Base-by-base conservation (phyloP, 2,888 invertebrate species). In the Luffia ferchaultella region DNA sequence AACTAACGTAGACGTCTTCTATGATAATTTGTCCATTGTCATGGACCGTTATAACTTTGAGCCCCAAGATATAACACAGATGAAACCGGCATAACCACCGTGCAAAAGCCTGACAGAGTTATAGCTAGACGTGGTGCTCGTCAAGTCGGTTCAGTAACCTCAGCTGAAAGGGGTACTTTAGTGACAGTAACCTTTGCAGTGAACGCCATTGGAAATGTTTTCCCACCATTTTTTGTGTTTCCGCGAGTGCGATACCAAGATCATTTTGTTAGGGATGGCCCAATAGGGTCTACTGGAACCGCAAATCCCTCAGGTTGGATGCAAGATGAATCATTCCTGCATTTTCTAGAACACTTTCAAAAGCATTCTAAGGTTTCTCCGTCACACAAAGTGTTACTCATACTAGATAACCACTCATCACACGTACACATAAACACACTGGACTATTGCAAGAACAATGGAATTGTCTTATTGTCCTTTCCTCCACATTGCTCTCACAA, bases 21-120 rank as follows among this genome's bases (percentile, higher is more conserved):
- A 43, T 16, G 43, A 43, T 7, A 43, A 43, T 43, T 15, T 43
- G 43, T 7, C 43, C 16, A 43, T 43, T 16, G n/a, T 43, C 43
- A 43, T 43, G 43, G 43, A 43, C 43, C 15, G 43, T 43, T 15
- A 43, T 43, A 43, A 43, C 16, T 43, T 43, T 43, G 43, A 43
- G n/a, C 43, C 43, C n/a, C 43, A 43, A 43, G n/a, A 43, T 43
- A 43, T 7, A 16, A 17, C 43, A 16, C 7, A 3, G 16, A 17
- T 16, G 17, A 43, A 16, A 43, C n/a, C 7, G 43, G 16, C 16
- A 43, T 16, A 16, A 16, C 43, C 3, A 43, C 43, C 7, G 43
- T 16, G 43, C 17, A 3, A 17, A 16, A 43, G n/a, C 43, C 15
- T 16, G 30, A 30, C 12, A 30, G 12, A 12, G n/a, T n/a, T n/a